phyloP scores from a whole-genome alignment of 1,140 invertebrate genomes.

The Meteorus sp. region DNA sequence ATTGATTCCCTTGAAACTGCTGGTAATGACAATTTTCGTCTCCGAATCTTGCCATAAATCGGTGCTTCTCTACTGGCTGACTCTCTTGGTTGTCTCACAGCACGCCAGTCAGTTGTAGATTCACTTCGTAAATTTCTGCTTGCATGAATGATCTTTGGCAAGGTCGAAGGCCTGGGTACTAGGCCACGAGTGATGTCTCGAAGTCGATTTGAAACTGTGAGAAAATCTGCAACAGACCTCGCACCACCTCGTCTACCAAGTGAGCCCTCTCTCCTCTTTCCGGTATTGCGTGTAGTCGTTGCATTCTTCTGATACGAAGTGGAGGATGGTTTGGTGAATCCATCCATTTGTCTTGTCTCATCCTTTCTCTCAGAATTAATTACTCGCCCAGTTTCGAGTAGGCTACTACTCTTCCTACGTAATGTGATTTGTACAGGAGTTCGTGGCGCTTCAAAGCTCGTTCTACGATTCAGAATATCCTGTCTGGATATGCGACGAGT shows the following conservation, averaged over 20 bases:
- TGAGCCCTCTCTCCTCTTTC: constrained; percentile 27
- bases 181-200: constrained; percentile 33
- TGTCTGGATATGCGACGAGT: constrained; percentile 42
- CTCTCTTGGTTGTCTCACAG: constrained; percentile 31
- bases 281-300: constrained; percentile 6
- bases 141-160: constrained; percentile 46
- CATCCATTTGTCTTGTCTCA: constrained; percentile 19
- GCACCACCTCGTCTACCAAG: constrained; percentile 32
- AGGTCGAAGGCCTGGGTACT: constrained; percentile 45
- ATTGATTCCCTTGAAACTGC: constrained; percentile 19
- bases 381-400: constrained; percentile 10
- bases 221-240: constrained; percentile 42
- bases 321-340: constrained; percentile 20
- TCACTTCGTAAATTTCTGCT: constrained; percentile 17
- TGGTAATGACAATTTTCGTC: constrained; percentile 46
- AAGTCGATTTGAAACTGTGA: constrained; percentile 27
- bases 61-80: constrained; percentile 42
- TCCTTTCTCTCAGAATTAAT: constrained; percentile 23
- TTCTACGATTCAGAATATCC: constrained; percentile 47
- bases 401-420: constrained; percentile 26
- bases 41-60: constrained; percentile 51
- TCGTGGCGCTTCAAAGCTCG: constrained; percentile 34
- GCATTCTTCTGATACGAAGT: constrained; percentile 35
- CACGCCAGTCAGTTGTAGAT: constrained; percentile 21
- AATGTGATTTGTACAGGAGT: constrained; percentile 16